These are phyloP conservation scores for Trachymyrmex septentrionalis DNA, from an alignment of 1,140 invertebrate species.

Conservation along the genomic window DNA sequence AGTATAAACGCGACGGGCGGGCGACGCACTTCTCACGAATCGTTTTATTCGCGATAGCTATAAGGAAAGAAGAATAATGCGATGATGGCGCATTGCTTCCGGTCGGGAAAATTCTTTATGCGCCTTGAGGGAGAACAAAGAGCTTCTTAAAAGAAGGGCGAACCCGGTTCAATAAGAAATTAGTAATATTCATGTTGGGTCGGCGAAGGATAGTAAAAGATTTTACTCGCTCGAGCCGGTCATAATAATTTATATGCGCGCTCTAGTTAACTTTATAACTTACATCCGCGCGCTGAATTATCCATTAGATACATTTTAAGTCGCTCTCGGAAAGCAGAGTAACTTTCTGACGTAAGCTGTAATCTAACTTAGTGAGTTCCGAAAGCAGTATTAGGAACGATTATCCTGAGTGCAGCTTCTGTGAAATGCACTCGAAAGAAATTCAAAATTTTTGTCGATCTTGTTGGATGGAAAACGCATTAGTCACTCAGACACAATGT, in stretches of 20 bases:
- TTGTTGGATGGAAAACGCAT: constrained; percentile 64
- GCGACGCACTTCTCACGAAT: constrained; percentile 19
- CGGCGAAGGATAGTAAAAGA: constrained; percentile 34
- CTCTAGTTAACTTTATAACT: constrained; percentile 71
- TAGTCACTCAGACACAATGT: constrained; percentile 25
- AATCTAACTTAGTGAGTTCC: constrained; percentile 47
- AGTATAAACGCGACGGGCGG: neutral
- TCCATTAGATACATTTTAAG: constrained; percentile 73
- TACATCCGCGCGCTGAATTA: constrained; percentile 59
- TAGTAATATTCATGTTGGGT: constrained; percentile 69
- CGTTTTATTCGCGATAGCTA: constrained; percentile 21
- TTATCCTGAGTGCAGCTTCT: constrained; percentile 57
- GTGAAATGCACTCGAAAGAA: constrained; percentile 45
- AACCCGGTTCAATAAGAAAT: constrained; percentile 57
- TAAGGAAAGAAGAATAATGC: constrained; percentile 37
- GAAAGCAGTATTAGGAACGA: constrained; percentile 60
- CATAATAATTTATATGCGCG: constrained; percentile 69
- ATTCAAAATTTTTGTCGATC: constrained; percentile 68
- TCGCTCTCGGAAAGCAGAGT: constrained; percentile 48
- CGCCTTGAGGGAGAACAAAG: constrained; percentile 20
- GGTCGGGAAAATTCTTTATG: constrained; percentile 38
- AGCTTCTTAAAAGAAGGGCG: constrained; percentile 14
- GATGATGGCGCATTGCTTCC: constrained; percentile 36
- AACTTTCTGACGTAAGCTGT: constrained; percentile 61
- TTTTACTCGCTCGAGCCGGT: constrained; percentile 61